Evolutionary conservation across 2,888 invertebrate genomes (phyloP), one percentile per base, ranked within the genome.

Genomic region (Hofmannophila pseudospretella): DNA sequence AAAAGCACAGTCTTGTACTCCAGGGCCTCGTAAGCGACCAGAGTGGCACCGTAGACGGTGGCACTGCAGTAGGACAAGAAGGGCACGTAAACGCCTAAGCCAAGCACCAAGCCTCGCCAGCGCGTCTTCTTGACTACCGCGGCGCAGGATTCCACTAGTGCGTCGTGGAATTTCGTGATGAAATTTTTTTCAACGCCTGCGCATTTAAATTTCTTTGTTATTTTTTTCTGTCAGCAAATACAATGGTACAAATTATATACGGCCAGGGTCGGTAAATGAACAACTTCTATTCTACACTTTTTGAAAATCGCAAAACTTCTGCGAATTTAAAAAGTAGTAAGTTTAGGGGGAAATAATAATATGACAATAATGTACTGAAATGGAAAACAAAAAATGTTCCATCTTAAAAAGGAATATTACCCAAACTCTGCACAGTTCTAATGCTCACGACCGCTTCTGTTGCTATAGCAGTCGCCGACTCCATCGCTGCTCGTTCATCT

Each of bases 31-130:
- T 87, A 72, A 0, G 92, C 89, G 0, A 93, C 90, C 8, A 94
- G 72, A 14, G 87, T 77, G 0, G 92, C 91, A 0, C 94, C 94
- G 49, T 94, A 94, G 33, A 91, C 91, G 1, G 93, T 82, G 14
- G 92, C 91, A 4, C 91, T 74, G 12, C 91, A 91, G 59, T 92
- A 94, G 0, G 92, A 91, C 42, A 93, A 70, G 58, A 92, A 91
- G 0, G 93, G 93, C 3, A 91, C 88, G 13, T 92, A 89, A 39
- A 93, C 89, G 0, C 93, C 92, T 37, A 93, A 66, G 0, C 91
- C 92, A 38, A 92, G 90, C 0, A 93, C 92, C 14, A 91, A 45
- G 0, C 94, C 94, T 9, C 93, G 87, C 66, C 90, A 88, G 25
- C 91, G 88, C 7, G 90, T 87, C 54, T 90, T 91, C 38, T 82